phyloP scores from a whole-genome alignment of 2,113 vertebrate species.

The Caranx ignobilis region DNA sequence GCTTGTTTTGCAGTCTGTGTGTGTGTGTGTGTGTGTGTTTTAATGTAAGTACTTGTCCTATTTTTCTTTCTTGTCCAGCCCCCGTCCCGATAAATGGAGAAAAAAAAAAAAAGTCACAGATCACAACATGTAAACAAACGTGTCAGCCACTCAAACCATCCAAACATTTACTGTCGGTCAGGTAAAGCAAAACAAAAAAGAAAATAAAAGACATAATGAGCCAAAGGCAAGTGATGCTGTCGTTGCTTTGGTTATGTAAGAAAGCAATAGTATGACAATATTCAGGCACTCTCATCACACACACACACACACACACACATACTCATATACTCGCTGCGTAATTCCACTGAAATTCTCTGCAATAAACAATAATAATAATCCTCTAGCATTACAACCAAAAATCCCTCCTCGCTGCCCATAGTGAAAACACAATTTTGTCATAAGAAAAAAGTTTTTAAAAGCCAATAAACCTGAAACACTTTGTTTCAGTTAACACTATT shows the following conservation, averaged over 20 bases:
- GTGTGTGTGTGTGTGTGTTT: conserved; percentile 20
- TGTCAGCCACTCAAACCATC: conserved; percentile 34
- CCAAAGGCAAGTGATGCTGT: conserved; percentile 63
- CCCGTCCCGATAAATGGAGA: conserved; percentile 30
- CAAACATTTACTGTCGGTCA: conserved; percentile 46
- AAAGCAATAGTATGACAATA: conserved; percentile 78
- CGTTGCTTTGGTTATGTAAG: conserved; percentile 65
- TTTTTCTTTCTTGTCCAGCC: conserved; percentile 18
- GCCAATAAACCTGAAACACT: conserved; percentile 11
- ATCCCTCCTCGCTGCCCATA: conserved; percentile 21
- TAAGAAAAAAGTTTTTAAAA: conserved; percentile 5
- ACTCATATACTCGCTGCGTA: neutral
- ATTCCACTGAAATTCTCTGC: conserved; percentile 71
- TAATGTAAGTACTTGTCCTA: conserved; percentile 5
- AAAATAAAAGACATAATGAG: conserved; percentile 21
- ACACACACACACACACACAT: neutral
- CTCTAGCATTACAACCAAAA: conserved; percentile 60
- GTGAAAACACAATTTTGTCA: conserved; percentile 27
- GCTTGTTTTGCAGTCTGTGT: neutral
- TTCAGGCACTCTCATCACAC: conserved; percentile 65
- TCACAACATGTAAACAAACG: conserved; percentile 36
- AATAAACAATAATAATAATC: conserved; percentile 75
- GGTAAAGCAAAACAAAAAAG: conserved; percentile 29
- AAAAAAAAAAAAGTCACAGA: conserved; percentile 46
- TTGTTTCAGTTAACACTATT: neutral